These are phyloP conservation scores for Agrotis clavis DNA, from an alignment of 2,888 invertebrate species.

Conservation along the genomic window DNA sequence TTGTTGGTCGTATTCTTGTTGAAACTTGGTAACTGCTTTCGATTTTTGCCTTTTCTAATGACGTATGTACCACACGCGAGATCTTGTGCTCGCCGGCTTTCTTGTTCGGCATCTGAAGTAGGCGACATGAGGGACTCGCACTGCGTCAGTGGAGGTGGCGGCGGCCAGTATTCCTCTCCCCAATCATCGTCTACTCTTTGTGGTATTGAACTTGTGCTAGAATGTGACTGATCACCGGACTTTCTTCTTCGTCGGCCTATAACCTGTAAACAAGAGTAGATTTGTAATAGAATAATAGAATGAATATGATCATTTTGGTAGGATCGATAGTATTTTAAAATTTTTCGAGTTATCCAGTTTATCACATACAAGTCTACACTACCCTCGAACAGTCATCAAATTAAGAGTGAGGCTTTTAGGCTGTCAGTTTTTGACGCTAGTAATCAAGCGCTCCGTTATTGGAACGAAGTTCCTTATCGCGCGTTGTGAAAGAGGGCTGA, in stretches of 20 bases:
- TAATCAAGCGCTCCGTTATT: background rate
- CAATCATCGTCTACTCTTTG: conserved; percentile 92
- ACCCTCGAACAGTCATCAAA: background rate
- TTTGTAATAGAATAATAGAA: background rate
- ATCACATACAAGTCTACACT: background rate
- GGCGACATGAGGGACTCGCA: conserved; percentile 93
- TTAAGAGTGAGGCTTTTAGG: background rate
- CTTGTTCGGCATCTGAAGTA: conserved; percentile 91
- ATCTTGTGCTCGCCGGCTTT: conserved; percentile 81
- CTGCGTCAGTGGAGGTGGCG: conserved; percentile 92
- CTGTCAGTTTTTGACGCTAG: background rate
- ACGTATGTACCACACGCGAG: conserved; percentile 94
- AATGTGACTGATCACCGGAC: conserved; percentile 91
- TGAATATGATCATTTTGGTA: background rate
- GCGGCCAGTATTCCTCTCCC: conserved; percentile 93
- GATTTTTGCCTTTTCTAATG: conserved; percentile 94
- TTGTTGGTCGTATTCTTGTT: conserved; percentile 89
- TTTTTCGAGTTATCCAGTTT: background rate
- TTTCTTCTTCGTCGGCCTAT: conserved; percentile 90
- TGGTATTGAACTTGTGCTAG: conserved; percentile 94
- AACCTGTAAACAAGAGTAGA: conserved; percentile 83
- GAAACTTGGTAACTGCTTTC: conserved; percentile 92
- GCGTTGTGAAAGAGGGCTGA: no score
- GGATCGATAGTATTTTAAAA: background rate
- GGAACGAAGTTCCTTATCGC: no score